phyloP scores from a whole-genome alignment of 2,113 vertebrate species.

The Pantherophis guttatus region DNA sequence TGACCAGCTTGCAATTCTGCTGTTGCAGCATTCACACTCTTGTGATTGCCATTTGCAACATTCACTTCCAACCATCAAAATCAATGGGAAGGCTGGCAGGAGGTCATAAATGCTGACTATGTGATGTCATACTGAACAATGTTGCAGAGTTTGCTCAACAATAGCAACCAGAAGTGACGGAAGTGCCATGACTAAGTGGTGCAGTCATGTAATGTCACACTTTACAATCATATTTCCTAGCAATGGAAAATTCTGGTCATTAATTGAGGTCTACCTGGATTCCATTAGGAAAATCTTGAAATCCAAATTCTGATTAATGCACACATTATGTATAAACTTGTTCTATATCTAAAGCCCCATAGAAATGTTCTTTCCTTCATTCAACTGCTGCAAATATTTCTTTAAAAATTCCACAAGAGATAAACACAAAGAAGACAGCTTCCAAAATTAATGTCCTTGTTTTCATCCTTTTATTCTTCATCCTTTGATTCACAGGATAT shows the following conservation, averaged over 20 bases:
- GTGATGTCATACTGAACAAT: neutral
- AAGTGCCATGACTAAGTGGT: neutral
- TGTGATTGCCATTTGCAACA: neutral
- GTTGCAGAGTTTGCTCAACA: neutral
- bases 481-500: neutral
- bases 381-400: slow-evolving; percentile 6
- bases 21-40: neutral
- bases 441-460: neutral
- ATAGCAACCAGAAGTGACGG: neutral
- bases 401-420: neutral
- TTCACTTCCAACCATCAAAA: neutral
- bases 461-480: slow-evolving; percentile 8
- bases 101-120: neutral
- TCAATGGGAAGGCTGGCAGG: neutral
- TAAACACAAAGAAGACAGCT: neutral
- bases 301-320: neutral
- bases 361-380: neutral
- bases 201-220: neutral
- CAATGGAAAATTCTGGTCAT: neutral
- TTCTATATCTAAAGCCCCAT: slow-evolving; percentile 16
- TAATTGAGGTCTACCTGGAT: neutral
- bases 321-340: neutral
- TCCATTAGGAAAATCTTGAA: slow-evolving; percentile 12
- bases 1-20: neutral
- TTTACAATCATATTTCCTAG: neutral